Evolutionary conservation across 2,888 invertebrate genomes (phyloP).

Genomic region (Drosophila prolongata): DNA sequence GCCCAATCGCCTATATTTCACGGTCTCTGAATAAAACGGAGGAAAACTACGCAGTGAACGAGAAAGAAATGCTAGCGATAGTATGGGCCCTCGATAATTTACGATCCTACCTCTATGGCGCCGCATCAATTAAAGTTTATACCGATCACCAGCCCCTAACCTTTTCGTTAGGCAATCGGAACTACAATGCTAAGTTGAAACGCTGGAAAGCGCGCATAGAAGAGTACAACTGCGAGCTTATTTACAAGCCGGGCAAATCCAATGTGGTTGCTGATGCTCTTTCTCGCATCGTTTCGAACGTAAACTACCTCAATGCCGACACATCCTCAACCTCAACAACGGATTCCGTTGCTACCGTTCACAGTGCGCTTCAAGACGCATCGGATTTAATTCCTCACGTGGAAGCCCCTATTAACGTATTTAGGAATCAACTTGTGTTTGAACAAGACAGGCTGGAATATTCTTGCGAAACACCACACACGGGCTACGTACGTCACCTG

Average conservation of each 20-base stretch:
- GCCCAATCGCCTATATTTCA: no score
- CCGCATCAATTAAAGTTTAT: neutral
- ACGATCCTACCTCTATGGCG: no score
- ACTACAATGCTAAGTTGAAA: neutral
- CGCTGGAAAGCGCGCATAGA: neutral
- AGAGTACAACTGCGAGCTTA: neutral
- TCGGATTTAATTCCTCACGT: neutral
- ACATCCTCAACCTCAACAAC: neutral
- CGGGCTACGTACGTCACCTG: no score
- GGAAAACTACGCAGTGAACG: no score
- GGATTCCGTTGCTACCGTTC: neutral
- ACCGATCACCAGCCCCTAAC: conserved; percentile 12
- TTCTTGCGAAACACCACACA: neutral
- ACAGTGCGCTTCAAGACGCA: conserved; percentile 2
- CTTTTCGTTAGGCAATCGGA: neutral
- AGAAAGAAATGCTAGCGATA: no score
- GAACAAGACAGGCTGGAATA: neutral
- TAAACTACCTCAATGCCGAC: conserved; percentile 4
- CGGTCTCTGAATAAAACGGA: no score
- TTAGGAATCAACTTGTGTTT: neutral
- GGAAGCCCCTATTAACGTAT: neutral
- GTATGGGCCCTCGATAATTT: no score
- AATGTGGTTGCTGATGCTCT: conserved; percentile 1
- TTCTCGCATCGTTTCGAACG: neutral
- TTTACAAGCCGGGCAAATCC: neutral